These are phyloP conservation scores for Serinus canaria DNA, from an alignment of 2,113 vertebrate genomes.

Conservation along the genomic window DNA sequence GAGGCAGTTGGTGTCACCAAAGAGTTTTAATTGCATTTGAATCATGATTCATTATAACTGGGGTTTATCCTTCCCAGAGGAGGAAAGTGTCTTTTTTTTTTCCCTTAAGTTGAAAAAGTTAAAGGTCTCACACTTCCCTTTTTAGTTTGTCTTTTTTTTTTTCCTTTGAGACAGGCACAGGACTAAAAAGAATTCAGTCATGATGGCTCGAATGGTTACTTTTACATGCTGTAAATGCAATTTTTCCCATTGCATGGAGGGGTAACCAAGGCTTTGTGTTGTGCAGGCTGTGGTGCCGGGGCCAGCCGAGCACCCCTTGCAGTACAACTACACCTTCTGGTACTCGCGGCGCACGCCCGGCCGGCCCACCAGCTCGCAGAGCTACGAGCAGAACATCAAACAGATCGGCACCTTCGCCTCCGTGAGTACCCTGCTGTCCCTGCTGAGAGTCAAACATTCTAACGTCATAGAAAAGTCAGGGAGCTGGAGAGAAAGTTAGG, in stretches of 20 bases:
- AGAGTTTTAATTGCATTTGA: conserved; percentile 43
- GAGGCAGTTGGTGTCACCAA: neutral
- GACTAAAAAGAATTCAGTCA: neutral
- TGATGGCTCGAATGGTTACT: neutral
- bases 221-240: neutral
- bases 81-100: neutral
- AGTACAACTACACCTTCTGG: conserved; percentile 87
- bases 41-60: neutral
- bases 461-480: too few species aligned
- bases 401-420: conserved; percentile 87
- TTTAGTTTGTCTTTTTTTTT: neutral
- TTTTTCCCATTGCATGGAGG: neutral
- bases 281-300: conserved; percentile 80
- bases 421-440: conserved; percentile 63
- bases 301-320: conserved; percentile 81
- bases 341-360: conserved; percentile 82
- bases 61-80: neutral
- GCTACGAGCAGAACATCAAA: conserved; percentile 86
- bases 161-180: neutral
- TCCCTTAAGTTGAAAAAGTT: neutral
- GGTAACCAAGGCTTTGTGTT: conserved; percentile 7
- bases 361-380: conserved; percentile 83
- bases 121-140: neutral
- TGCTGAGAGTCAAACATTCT: too few species aligned
- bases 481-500: too few species aligned